phyloP scores from a whole-genome alignment of 2,888 invertebrate genomes.

The Acrobasis consociella region DNA sequence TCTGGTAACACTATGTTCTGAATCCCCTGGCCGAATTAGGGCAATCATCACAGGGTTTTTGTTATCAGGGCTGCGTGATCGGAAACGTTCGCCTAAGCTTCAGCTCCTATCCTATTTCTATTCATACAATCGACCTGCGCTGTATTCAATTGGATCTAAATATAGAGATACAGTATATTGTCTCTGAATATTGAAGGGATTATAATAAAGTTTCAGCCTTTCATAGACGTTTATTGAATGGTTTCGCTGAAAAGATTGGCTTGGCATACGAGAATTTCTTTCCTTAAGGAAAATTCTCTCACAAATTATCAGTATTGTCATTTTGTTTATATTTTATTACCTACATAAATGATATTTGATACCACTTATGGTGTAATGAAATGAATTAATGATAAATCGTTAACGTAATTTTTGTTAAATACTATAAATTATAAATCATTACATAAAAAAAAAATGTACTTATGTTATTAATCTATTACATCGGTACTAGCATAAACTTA shows the following conservation, averaged over 20 bases:
- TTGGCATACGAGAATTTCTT: neutral
- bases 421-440: too few species aligned
- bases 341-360: too few species aligned
- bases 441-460: too few species aligned
- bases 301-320: neutral
- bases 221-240: slow-evolving; percentile 11
- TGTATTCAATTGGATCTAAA: slow-evolving; percentile 16
- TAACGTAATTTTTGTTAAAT: too few species aligned
- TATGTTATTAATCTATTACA: too few species aligned
- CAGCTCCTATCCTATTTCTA: slow-evolving; percentile 19
- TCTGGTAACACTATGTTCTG: slow-evolving; percentile 17
- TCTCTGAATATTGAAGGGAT: slow-evolving; percentile 18
- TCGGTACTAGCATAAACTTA: too few species aligned
- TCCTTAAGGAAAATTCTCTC: neutral
- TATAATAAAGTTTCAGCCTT: slow-evolving; percentile 19
- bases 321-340: neutral
- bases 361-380: too few species aligned
- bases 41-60: slow-evolving; percentile 38
- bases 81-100: slow-evolving; percentile 6
- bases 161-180: slow-evolving; percentile 16
- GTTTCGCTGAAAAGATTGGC: neutral
- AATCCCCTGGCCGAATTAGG: slow-evolving; percentile 61
- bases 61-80: slow-evolving; percentile 27
- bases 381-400: too few species aligned
- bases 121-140: slow-evolving; percentile 20